A percentile compares a stretch with the other conserved stretches of the same genome.
Conservation (phyloP, 1,140 invertebrate genomes). For the Chelonus insularis region DNA sequence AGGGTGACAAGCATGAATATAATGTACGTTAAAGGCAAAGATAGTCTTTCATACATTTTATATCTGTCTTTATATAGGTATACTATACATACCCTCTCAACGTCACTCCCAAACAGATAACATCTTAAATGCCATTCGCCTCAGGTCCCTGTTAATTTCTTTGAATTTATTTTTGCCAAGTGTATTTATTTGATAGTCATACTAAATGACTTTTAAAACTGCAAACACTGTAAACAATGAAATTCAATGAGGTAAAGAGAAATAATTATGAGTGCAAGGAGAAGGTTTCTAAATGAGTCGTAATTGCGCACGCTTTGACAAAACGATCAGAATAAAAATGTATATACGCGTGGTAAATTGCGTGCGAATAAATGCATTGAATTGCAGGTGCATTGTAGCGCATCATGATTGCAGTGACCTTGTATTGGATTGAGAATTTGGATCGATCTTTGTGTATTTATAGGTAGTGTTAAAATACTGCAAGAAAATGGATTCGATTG, state of each 20-base stretch:
- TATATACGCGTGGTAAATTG: conserved; percentile 2
- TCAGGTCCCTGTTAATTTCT: conserved; percentile 22
- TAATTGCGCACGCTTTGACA: no score
- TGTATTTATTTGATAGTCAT: not conserved
- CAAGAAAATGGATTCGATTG: no score
- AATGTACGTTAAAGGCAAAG: no score
- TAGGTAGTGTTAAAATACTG: no score
- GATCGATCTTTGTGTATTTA: conserved; percentile 22
- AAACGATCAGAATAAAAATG: not conserved
- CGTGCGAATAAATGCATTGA: conserved; percentile 21
- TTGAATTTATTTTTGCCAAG: conserved; percentile 29
- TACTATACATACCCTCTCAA: conserved; percentile 12
- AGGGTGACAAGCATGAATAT: no score
- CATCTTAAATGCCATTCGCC: conserved; percentile 43
- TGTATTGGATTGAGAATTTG: conserved; percentile 17
- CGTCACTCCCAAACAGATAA: conserved; percentile 37
- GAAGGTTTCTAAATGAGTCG: no score
- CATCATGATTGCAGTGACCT: conserved; percentile 27
- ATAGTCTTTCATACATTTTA: no score
- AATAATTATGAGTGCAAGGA: no score
- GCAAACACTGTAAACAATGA: no score
- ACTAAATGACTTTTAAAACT: no score
- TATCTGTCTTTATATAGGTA: no score
- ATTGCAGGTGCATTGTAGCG: conserved; percentile 28
- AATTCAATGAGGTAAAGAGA: no score